A percentile compares a stretch with the other conserved stretches of the same genome.
Conservation (phyloP, 1,140 invertebrate species). For the Drosophila arawakana region DNA sequence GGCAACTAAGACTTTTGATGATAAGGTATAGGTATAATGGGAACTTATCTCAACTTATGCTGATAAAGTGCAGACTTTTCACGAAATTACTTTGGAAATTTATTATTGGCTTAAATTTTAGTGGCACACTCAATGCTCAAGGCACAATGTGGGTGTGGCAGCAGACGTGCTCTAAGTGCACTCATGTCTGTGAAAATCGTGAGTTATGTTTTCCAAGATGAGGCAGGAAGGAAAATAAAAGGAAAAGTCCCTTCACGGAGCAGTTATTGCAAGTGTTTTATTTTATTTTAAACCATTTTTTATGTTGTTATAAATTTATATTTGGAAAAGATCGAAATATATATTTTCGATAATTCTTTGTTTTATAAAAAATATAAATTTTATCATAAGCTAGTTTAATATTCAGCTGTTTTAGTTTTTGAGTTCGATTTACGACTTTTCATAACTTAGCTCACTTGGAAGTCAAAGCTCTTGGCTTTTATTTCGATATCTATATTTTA, state of each 20-base stretch:
- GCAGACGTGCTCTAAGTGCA: neutral
- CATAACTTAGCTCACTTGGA: neutral
- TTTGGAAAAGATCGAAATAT: too few species aligned
- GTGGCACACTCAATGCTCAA: slow-evolving; percentile 8
- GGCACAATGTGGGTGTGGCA: neutral
- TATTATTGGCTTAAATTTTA: slow-evolving; percentile 69
- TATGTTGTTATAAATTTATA: too few species aligned
- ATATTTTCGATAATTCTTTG: too few species aligned
- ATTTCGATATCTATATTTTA: slow-evolving; percentile 37
- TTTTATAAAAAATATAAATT: too few species aligned
- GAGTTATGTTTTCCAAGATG: slow-evolving; percentile 55
- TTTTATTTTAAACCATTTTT: too few species aligned
- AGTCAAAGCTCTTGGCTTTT: neutral
- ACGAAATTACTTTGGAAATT: slow-evolving; percentile 73
- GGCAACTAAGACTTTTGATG: neutral
- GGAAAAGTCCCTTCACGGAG: too few species aligned
- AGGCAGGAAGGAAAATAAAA: neutral
- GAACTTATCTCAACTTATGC: slow-evolving; percentile 49
- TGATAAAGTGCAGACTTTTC: slow-evolving; percentile 72
- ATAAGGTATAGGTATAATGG: neutral
- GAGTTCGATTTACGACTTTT: neutral
- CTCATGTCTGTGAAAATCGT: slow-evolving; percentile 41
- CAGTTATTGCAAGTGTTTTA: too few species aligned
- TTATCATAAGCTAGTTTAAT: too few species aligned
- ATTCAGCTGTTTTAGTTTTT: neutral